Evolutionary conservation across 2,888 invertebrate species (phyloP), one percentile per base, ranked within the genome.

Genomic region (Lasiommata megera): DNA sequence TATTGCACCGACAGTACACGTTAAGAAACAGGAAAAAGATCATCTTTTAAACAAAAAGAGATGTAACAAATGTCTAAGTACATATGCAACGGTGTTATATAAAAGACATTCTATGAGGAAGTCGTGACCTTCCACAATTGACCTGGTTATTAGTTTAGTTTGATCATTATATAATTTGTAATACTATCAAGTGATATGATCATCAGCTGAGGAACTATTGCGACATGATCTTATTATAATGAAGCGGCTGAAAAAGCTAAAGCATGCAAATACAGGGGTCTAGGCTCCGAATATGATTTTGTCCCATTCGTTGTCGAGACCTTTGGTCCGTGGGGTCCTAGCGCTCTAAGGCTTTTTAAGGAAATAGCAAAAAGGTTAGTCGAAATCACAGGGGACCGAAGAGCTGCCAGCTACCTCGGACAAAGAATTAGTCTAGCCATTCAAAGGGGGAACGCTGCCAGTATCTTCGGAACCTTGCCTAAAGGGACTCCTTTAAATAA

Each of bases 121-220:
- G 56, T 56, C 34, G 29, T 56, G 56, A 56, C 56, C 56, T 51
- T 56, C 37, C 37, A 7, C 51, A 56, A 16, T 51, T 44, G 51
- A 29, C 56, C 51, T 36, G 38, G 18, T 56, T 56, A 44, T 28
- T 44, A 53, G 7, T 53, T 36, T 44, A 17, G 16, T 40, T 31
- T 8, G 9, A 53, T 8, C 16, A 14, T 53, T 53, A 53, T 44
- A 43, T 41, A 52, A 52, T 41, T 17, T 12, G 11, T n/a, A 18
- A 17, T 31, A 12, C 57, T 64, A 68, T 68, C 66, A 16, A 36
- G 61, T 61, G 63, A 68, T 64, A 65, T 65, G 56, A 69, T 69
- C 67, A 61, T 65, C 65, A 7, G 31, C 14, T 69, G 63, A 54
- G 48, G 56, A 63, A 37, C 31, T 29, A 62, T 48, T 56, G 28